Evolutionary conservation across 2,888 invertebrate genomes (phyloP).

Genomic region (Cosmorhoe ocellata): DNA sequence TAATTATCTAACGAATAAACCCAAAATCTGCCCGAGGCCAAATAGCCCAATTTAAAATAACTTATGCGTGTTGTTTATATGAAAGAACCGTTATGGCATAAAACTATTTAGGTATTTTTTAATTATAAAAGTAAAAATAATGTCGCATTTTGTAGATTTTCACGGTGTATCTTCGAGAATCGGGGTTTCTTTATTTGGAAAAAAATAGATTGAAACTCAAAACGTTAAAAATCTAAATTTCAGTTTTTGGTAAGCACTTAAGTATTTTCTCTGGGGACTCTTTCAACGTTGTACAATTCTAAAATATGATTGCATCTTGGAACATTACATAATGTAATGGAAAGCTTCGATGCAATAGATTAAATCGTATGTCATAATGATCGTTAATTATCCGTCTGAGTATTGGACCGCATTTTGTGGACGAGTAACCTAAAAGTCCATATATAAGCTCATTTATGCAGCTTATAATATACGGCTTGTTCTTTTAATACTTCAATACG

Average conservation of each 20-base stretch:
- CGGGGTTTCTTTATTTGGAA: no score
- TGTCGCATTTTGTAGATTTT: no score
- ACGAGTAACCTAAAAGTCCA: conserved; percentile 52
- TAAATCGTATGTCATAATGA: conserved; percentile 59
- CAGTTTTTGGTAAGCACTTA: no score
- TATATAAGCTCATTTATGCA: conserved; percentile 37
- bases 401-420: conserved; percentile 53
- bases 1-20: conserved; percentile 61
- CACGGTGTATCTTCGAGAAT: no score
- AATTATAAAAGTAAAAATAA: no score
- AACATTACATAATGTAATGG: conserved; percentile 51
- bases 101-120: no score
- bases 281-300: background rate
- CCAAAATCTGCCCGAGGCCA: conserved; percentile 39
- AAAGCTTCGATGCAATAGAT: conserved; percentile 51
- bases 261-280: background rate
- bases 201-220: no score
- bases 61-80: conserved; percentile 39
- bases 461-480: background rate
- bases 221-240: background rate
- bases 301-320: background rate
- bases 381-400: conserved; percentile 49
- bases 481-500: no score
- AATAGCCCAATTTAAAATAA: conserved; percentile 36
- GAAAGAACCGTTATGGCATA: background rate